phyloP scores from a whole-genome alignment of 2,888 invertebrate genomes.

The Parasteatoda lunata region DNA sequence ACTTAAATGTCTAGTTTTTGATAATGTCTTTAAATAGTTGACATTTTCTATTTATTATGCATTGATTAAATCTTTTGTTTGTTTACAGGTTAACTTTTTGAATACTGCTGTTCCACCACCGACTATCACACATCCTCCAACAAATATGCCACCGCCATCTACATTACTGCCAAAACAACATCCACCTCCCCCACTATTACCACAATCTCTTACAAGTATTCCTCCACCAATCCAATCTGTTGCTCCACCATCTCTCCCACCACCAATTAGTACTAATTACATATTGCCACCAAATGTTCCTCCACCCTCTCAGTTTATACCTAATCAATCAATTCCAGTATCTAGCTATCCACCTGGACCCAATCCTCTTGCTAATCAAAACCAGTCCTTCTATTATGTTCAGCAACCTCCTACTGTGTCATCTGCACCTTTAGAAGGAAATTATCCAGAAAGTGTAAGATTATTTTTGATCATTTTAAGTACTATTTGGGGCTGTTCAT shows the following conservation, averaged over 20 bases:
- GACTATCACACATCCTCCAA: slow-evolving; percentile 25
- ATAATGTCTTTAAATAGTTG: not conserved
- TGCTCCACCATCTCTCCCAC: slow-evolving; percentile 12
- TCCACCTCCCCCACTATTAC: slow-evolving; percentile 19
- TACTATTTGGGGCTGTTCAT: too few species aligned
- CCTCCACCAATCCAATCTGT: not conserved
- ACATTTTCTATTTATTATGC: not conserved
- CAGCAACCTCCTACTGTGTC: slow-evolving; percentile 34
- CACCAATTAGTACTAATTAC: slow-evolving; percentile 21
- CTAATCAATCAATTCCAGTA: slow-evolving; percentile 20
- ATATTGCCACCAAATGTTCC: slow-evolving; percentile 36
- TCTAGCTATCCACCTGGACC: slow-evolving; percentile 29
- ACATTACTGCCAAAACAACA: slow-evolving; percentile 16
- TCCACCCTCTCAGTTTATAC: slow-evolving; percentile 46
- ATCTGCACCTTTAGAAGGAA: not conserved
- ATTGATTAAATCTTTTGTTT: slow-evolving; percentile 2
- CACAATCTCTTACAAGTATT: slow-evolving; percentile 25
- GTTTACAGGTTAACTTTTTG: slow-evolving; percentile 35
- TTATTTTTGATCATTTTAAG: not conserved
- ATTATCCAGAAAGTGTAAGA: slow-evolving; percentile 39
- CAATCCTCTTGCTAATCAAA: slow-evolving; percentile 26
- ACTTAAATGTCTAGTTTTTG: not conserved
- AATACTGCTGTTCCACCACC: slow-evolving; percentile 26
- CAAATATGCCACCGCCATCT: slow-evolving; percentile 39
- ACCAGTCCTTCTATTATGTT: slow-evolving; percentile 47